Percentiles rank a stretch among this genome's conserved stretches.
phyloP scores from a whole-genome alignment of 2,113 vertebrate genomes.

The Aramus guarauna region DNA sequence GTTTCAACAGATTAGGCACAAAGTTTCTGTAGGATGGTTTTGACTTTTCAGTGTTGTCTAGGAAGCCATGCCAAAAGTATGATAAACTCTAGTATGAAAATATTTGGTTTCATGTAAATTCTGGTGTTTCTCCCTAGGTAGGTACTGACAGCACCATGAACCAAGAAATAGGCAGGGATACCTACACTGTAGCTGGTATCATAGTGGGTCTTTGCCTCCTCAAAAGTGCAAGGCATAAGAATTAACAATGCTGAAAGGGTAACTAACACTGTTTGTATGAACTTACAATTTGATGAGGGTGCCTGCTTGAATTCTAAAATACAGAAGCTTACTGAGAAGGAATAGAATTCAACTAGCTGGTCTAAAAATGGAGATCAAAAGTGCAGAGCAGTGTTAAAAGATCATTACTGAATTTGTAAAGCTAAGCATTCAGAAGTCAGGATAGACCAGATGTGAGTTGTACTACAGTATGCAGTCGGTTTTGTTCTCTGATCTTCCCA shows the following conservation, averaged over 20 bases:
- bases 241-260: not conserved
- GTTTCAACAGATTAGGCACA: not conserved
- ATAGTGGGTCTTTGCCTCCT: not conserved
- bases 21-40: not conserved
- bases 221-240: not conserved
- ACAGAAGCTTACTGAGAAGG: not conserved
- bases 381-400: not conserved
- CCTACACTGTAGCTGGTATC: not conserved
- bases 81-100: not conserved
- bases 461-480: not conserved
- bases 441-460: not conserved
- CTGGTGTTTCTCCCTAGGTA: not conserved
- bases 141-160: not conserved
- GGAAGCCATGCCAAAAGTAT: not conserved
- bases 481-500: not conserved
- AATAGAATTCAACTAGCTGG: not conserved
- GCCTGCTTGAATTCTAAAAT: not conserved
- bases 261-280: not conserved
- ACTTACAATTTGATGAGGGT: not conserved
- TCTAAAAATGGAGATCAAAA: not conserved
- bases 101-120: not conserved
- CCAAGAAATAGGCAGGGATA: not conserved
- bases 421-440: not conserved
- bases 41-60: not conserved
- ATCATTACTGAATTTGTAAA: not conserved